Evolutionary conservation across 2,888 invertebrate species (phyloP).

Genomic region (Troides oblongomaculatus): DNA sequence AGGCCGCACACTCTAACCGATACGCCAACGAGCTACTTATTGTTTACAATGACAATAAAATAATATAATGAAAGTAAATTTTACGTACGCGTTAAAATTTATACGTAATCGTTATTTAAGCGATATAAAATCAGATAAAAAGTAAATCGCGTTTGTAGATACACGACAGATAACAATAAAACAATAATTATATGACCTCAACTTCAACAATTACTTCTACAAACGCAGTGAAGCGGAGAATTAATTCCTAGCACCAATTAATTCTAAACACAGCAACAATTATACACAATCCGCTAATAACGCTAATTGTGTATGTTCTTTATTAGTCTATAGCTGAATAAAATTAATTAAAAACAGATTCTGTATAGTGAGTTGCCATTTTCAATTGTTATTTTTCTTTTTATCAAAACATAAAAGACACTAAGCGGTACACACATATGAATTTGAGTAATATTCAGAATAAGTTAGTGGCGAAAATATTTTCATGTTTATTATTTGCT

Average conservation of each 20-base stretch:
- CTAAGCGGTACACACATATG: not conserved
- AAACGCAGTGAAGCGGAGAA: not conserved
- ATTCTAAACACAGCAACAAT: not conserved
- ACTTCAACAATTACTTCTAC: not conserved
- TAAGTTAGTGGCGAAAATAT: not conserved
- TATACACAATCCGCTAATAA: not conserved
- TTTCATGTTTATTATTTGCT: conserved; percentile 5
- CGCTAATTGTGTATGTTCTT: not conserved
- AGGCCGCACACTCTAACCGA: no score
- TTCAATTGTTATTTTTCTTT: not conserved
- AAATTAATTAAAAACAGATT: not conserved
- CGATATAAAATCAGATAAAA: no score
- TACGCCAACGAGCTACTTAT: no score
- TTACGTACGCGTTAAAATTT: no score
- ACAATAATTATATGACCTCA: not conserved
- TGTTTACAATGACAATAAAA: no score
- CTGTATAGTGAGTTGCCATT: not conserved
- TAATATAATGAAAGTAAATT: no score
- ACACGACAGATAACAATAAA: not conserved
- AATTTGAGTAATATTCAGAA: conserved; percentile 6
- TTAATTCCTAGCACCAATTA: not conserved
- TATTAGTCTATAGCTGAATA: not conserved
- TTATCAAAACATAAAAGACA: not conserved
- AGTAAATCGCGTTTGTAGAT: not conserved
- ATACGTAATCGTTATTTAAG: no score